phyloP scores from a whole-genome alignment of 2,797 vertebrate species.

The Enteromius afrohamiltoni region DNA sequence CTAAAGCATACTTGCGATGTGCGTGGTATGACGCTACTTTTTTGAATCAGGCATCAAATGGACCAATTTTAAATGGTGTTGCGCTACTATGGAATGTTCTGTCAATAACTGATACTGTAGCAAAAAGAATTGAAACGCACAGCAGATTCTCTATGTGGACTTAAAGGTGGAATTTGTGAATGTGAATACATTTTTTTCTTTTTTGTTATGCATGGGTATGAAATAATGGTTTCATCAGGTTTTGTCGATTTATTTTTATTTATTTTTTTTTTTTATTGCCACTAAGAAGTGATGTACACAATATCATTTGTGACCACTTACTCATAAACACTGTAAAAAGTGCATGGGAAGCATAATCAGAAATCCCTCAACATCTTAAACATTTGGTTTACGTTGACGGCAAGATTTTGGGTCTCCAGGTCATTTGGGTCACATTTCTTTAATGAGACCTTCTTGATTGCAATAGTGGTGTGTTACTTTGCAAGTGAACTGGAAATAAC shows the following conservation, averaged over 20 bases:
- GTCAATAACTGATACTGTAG: slow-evolving; percentile 32
- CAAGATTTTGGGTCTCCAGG: not conserved
- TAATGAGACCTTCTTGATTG: not conserved
- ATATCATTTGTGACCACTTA: not conserved
- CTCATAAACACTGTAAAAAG: slow-evolving; percentile 10
- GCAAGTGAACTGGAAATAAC: slow-evolving; percentile 4
- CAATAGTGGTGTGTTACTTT: slow-evolving; percentile 8
- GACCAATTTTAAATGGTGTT: slow-evolving; percentile 16
- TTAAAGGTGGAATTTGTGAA: slow-evolving; percentile 17
- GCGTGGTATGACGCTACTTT: not conserved
- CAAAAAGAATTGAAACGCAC: slow-evolving; percentile 36
- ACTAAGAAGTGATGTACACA: slow-evolving; percentile 24
- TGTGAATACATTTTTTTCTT: not conserved
- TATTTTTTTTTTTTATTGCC: slow-evolving; percentile 51
- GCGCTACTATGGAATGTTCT: slow-evolving; percentile 32
- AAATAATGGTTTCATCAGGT: slow-evolving; percentile 48
- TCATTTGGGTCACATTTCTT: not conserved
- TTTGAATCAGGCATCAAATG: slow-evolving; percentile 19
- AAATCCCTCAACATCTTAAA: not conserved
- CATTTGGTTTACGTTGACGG: not conserved
- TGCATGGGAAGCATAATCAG: slow-evolving; percentile 20
- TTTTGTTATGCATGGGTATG: slow-evolving; percentile 41
- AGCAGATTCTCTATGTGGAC: slow-evolving; percentile 15
- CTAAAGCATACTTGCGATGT: not conserved
- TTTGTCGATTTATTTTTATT: not conserved